Evolutionary conservation across 2,888 invertebrate genomes (phyloP).

Genomic region (Drosophila anomalata): DNA sequence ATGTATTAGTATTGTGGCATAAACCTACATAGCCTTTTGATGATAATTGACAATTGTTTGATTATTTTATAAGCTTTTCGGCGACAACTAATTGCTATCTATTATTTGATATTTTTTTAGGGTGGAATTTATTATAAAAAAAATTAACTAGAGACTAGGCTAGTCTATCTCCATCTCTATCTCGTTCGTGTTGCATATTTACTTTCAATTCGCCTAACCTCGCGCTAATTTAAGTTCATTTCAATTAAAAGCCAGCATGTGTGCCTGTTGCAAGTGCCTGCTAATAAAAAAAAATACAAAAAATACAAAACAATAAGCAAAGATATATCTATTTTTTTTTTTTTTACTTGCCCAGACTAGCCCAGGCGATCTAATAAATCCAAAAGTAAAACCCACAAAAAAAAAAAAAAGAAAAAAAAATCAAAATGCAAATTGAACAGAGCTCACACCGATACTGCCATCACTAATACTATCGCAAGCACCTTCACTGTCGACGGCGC

Average conservation of each 20-base stretch:
- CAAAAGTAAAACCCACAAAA: slow-evolving; percentile 32
- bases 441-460: slow-evolving; percentile 40
- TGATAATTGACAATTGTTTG: slow-evolving; percentile 78
- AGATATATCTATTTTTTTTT: slow-evolving; percentile 1
- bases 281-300: slow-evolving; percentile 21
- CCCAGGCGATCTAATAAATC: slow-evolving; percentile 32
- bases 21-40: slow-evolving; percentile 40
- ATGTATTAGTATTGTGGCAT: slow-evolving; percentile 1
- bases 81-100: slow-evolving; percentile 41
- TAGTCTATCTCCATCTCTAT: slow-evolving; percentile 2
- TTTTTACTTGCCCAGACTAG: background rate
- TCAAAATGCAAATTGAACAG: slow-evolving; percentile 65
- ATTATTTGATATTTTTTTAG: slow-evolving; percentile 7
- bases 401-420: slow-evolving; percentile 32
- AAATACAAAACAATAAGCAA: slow-evolving; percentile 15
- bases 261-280: slow-evolving; percentile 28
- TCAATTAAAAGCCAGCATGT: slow-evolving; percentile 78
- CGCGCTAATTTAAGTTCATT: slow-evolving; percentile 83
- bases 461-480: slow-evolving; percentile 36
- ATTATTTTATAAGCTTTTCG: slow-evolving; percentile 60
- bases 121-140: background rate
- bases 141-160: background rate
- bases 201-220: slow-evolving; percentile 83
- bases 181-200: slow-evolving; percentile 54
- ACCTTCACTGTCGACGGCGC: slow-evolving; percentile 68